phyloP scores from a whole-genome alignment of 2,888 invertebrate species.

The Hirtodrosophila confusa region DNA sequence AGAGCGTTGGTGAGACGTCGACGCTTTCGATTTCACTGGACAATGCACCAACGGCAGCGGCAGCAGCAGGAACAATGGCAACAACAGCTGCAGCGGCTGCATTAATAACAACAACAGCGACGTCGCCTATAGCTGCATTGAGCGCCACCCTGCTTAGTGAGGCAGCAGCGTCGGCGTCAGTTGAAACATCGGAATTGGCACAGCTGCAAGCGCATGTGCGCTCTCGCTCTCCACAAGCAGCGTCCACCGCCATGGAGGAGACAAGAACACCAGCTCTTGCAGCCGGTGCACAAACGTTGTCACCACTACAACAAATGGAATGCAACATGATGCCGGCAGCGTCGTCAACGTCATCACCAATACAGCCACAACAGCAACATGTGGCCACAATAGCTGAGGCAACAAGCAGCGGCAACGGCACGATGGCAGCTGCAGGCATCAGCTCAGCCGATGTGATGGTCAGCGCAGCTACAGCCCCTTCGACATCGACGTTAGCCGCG shows the following conservation, averaged over 20 bases:
- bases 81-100: constrained; percentile 11
- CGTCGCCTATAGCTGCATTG: constrained; percentile 59
- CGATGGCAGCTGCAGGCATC: constrained; percentile 12
- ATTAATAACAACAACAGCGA: constrained; percentile 17
- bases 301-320: constrained; percentile 61
- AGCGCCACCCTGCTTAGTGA: constrained; percentile 64
- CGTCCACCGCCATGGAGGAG: constrained; percentile 56
- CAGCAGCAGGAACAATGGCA: not conserved
- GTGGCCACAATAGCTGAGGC: constrained; percentile 44
- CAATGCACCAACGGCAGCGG: constrained; percentile 11
- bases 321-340: constrained; percentile 36
- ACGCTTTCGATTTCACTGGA: constrained; percentile 65
- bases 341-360: constrained; percentile 36
- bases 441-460: constrained; percentile 32
- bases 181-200: constrained; percentile 62
- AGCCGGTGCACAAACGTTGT: constrained; percentile 43
- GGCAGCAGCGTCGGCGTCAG: constrained; percentile 60
- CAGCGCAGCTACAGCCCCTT: constrained; percentile 23
- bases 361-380: constrained; percentile 53
- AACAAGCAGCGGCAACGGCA: constrained; percentile 11
- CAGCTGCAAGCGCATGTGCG: constrained; percentile 71
- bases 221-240: constrained; percentile 64
- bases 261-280: constrained; percentile 50
- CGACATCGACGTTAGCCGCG: constrained; percentile 45
- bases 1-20: constrained; percentile 33